Evolutionary conservation across 2,888 invertebrate genomes (phyloP).

Genomic region (Mimachlamys varia): DNA sequence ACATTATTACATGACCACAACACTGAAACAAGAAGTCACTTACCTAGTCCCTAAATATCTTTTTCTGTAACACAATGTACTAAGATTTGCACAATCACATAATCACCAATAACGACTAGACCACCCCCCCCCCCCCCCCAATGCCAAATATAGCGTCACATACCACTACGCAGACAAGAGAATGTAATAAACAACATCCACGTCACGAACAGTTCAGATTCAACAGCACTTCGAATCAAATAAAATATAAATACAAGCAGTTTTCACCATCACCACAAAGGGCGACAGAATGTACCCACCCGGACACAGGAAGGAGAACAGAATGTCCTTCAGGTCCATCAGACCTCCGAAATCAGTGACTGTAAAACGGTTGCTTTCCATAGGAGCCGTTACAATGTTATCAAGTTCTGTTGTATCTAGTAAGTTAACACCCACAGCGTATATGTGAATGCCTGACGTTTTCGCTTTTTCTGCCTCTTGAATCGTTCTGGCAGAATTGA

Average conservation of each 20-base stretch:
- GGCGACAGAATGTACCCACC: not conserved
- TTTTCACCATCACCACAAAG: not conserved
- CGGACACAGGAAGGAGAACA: not conserved
- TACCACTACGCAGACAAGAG: not conserved
- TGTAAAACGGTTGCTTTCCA: not conserved
- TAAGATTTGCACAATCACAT: too few species aligned
- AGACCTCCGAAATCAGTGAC: not conserved
- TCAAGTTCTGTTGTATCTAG: not conserved
- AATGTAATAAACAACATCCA: too few species aligned
- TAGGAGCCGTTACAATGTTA: not conserved
- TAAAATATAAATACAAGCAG: not conserved
- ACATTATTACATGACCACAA: too few species aligned
- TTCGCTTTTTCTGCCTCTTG: not conserved
- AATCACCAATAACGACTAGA: too few species aligned
- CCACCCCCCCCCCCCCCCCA: too few species aligned
- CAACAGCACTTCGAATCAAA: not conserved
- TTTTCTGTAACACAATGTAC: too few species aligned
- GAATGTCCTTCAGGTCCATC: not conserved
- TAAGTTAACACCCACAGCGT: not conserved
- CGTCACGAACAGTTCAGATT: not conserved
- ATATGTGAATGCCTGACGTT: not conserved
- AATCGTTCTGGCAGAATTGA: slow-evolving; percentile 12
- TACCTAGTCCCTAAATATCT: too few species aligned
- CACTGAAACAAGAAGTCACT: too few species aligned
- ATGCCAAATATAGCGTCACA: too few species aligned